Evolutionary conservation across 2,797 vertebrate species (phyloP), one percentile per base, ranked within the genome.

Genomic region (Limosa lapponica): DNA sequence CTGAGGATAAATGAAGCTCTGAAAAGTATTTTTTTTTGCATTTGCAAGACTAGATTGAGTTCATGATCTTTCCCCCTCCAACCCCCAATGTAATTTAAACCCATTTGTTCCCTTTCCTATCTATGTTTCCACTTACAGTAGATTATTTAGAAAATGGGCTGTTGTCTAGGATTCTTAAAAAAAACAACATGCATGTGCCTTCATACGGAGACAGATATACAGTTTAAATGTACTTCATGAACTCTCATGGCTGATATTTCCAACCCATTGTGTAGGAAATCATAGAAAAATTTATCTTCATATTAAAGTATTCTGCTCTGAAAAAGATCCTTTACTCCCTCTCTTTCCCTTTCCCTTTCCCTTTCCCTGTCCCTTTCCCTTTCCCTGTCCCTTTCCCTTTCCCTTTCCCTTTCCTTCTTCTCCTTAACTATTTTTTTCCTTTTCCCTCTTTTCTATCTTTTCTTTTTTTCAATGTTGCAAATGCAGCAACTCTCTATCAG

Each of bases 41-140:
- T 93, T 95, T 94, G 44, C 89, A 89, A 91, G 41, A 94, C 37
- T 80, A 95, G 67, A 85, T 81, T 92, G 87, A 81, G 65, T 89
- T 89, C 24, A 87, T 39, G 54, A 70, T n/a, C 37, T 82, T 89
- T 77, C n/a, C 14, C n/a, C 65, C 79, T 82, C 23, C 39, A 75
- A 52, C 16, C 11, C 4, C 11, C 10, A n/a, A 15, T n/a, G 55
- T 64, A 90, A 93, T 93, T 93, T 92, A 89, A 92, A 90, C 16
- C 6, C 30, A 79, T 93, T 95, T 77, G 80, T 85, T 91, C 34
- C 46, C 8, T 87, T 90, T 75, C 13, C 2, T 62, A 27, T 48
- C 4, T 54, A 70, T 55, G 9, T 34, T 90, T 96, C 48, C 36
- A 48, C 30, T 74, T 84, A 39, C 17, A 73, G 43, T 55, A 86